Percentiles rank a stretch among this genome's conserved stretches.
These are phyloP conservation scores for Agapetus fuscipes DNA, from an alignment of 2,888 invertebrate genomes.

Conservation along the genomic window DNA sequence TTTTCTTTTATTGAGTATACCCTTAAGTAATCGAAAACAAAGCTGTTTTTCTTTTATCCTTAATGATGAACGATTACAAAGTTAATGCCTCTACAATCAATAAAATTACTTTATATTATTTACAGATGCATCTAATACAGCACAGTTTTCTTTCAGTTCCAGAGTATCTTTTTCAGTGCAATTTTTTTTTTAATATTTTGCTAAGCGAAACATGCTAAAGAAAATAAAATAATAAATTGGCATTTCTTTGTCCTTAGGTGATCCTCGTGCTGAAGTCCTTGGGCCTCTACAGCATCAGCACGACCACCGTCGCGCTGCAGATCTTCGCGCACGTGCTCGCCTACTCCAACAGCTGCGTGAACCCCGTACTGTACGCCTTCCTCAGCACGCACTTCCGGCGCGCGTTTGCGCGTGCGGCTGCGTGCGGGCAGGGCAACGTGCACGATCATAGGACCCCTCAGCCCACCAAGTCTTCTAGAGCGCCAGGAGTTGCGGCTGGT, in stretches of 20 bases:
- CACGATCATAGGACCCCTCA: constrained; percentile 35
- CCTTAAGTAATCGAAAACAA: too few species aligned
- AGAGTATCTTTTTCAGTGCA: too few species aligned
- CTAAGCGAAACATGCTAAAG: too few species aligned
- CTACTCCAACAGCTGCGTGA: constrained; percentile 90
- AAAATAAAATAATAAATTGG: too few species aligned
- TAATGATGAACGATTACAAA: too few species aligned
- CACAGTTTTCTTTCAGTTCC: too few species aligned
- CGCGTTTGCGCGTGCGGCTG: constrained; percentile 58
- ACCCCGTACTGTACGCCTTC: constrained; percentile 90
- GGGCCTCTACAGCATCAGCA: constrained; percentile 57
- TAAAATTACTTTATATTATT: too few species aligned
- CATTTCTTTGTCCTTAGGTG: constrained; percentile 40
- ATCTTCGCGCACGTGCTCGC: constrained; percentile 73
- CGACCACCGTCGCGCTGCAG: constrained; percentile 62
- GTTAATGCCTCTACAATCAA: too few species aligned
- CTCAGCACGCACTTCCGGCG: constrained; percentile 89
- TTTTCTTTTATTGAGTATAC: too few species aligned
- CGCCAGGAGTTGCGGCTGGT: constrained; percentile 56
- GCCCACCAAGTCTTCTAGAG: constrained; percentile 57
- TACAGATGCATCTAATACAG: too few species aligned
- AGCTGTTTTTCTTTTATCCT: too few species aligned
- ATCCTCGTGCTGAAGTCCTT: constrained; percentile 72
- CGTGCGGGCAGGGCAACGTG: constrained; percentile 4
- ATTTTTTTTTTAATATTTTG: too few species aligned